Evolutionary conservation across 2,113 vertebrate genomes (phyloP).

Genomic region (Benthochromis sp.): DNA sequence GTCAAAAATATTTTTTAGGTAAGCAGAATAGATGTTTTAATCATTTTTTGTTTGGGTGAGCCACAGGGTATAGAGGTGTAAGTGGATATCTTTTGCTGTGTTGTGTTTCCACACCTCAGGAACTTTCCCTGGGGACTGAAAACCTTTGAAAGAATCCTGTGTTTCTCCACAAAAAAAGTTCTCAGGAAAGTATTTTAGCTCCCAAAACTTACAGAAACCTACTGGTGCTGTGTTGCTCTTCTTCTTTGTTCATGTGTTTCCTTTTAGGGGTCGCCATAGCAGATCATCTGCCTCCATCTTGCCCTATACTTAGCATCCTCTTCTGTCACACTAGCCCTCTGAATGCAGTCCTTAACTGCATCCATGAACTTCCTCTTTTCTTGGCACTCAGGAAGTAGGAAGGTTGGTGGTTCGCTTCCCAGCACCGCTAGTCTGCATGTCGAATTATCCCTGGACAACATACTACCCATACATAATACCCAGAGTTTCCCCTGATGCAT

Average conservation of each 20-base stretch:
- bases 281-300: neutral
- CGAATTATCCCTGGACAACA: neutral
- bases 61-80: neutral
- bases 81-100: neutral
- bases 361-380: neutral
- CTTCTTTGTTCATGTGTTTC: neutral
- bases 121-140: neutral
- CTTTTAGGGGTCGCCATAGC: neutral
- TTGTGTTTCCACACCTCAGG: neutral
- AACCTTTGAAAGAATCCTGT: neutral
- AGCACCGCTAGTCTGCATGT: neutral
- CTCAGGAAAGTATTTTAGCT: neutral
- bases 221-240: neutral
- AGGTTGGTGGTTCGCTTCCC: neutral
- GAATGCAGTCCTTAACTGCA: neutral
- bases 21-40: neutral
- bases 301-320: neutral
- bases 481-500: neutral
- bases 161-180: neutral
- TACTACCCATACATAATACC: neutral
- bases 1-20: neutral
- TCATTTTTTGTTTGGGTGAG: neutral
- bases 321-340: neutral
- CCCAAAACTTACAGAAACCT: neutral
- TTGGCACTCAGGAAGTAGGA: neutral